Evolutionary conservation across 2,888 invertebrate species (phyloP).

Genomic region (Acanthosoma haemorrhoidale): DNA sequence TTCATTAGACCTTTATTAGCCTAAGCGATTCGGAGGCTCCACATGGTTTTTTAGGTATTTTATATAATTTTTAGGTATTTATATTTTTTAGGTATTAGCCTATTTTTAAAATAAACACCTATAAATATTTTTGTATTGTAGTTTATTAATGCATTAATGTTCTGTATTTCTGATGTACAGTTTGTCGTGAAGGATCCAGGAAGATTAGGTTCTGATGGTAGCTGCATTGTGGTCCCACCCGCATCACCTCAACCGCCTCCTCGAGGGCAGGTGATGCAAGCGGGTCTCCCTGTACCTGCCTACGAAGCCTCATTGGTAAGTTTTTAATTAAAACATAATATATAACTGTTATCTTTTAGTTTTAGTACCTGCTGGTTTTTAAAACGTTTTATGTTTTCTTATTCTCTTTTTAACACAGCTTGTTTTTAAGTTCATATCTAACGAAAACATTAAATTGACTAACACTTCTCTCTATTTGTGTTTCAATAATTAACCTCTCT

Average conservation of each 20-base stretch:
- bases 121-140: neutral
- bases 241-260: slow-evolving; percentile 51
- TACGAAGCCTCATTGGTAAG: slow-evolving; percentile 69
- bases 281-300: slow-evolving; percentile 56
- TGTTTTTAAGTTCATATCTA: neutral
- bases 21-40: too few relatives aligned
- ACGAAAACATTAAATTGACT: neutral
- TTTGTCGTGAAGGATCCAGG: slow-evolving; percentile 46
- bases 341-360: neutral
- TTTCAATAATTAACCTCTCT: neutral
- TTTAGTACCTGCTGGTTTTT: too few relatives aligned
- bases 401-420: slow-evolving; percentile 11
- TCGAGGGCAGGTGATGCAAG: slow-evolving; percentile 50
- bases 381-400: neutral
- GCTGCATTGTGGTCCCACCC: slow-evolving; percentile 53
- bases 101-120: neutral
- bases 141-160: neutral
- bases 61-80: too few relatives aligned
- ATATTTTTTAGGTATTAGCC: too few relatives aligned
- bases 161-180: neutral
- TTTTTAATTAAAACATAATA: slow-evolving; percentile 35
- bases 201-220: slow-evolving; percentile 30
- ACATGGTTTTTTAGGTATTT: too few relatives aligned
- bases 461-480: neutral
- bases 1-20: too few relatives aligned